phyloP scores from a whole-genome alignment of 2,888 invertebrate genomes.

The Oscheius onirici region DNA sequence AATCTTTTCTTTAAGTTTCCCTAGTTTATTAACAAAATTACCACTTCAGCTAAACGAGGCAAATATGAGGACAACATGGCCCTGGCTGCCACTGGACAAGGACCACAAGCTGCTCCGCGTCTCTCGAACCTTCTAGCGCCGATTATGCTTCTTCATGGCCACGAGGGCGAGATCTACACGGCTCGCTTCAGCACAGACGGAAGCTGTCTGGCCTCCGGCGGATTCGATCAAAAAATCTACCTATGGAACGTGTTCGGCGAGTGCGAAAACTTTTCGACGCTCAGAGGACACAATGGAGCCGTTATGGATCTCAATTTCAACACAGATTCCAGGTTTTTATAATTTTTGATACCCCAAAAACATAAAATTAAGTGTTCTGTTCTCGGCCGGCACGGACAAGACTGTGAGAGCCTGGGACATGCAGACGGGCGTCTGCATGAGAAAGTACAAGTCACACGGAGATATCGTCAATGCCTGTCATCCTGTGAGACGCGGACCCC shows the following conservation, averaged over 20 bases:
- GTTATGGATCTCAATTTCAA: conserved; percentile 83
- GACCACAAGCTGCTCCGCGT: not conserved
- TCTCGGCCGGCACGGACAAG: conserved; percentile 92
- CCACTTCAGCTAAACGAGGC: conserved; percentile 37
- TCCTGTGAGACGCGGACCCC: conserved; percentile 85
- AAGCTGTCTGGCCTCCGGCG: conserved; percentile 89
- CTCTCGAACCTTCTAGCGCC: conserved; percentile 44
- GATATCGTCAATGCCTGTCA: conserved; percentile 77
- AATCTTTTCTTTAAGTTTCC: no score
- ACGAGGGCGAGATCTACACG: conserved; percentile 93
- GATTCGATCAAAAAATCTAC: conserved; percentile 86
- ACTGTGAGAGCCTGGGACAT: conserved; percentile 96
- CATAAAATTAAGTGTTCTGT: conserved; percentile 82
- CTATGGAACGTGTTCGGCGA: conserved; percentile 97
- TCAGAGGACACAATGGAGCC: conserved; percentile 94
- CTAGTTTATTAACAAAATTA: no score
- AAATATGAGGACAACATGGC: conserved; percentile 36
- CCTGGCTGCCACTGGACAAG: conserved; percentile 10
- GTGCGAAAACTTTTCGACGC: conserved; percentile 92
- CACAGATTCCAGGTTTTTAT: conserved; percentile 54
- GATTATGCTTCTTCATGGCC: conserved; percentile 80
- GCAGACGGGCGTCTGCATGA: conserved; percentile 85
- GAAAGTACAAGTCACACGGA: conserved; percentile 77
- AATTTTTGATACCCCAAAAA: no score
- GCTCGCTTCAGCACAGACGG: conserved; percentile 96